phyloP scores from a whole-genome alignment of 2,888 invertebrate genomes.

The Odontocolon sp. region DNA sequence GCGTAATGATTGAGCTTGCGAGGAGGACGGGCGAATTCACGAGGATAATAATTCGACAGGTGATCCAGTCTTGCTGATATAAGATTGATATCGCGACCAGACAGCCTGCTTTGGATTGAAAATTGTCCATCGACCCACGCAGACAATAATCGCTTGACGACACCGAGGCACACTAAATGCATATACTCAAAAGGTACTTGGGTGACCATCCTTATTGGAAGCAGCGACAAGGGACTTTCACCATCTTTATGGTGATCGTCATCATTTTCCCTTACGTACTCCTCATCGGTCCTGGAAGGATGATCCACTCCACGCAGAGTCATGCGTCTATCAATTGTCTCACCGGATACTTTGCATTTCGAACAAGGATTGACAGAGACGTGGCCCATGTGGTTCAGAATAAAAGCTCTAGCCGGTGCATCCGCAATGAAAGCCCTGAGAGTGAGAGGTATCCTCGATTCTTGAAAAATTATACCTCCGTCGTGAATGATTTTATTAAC shows the following conservation, averaged over 20 bases:
- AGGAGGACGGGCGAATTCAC: slow-evolving; percentile 28
- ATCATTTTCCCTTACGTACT: slow-evolving; percentile 48
- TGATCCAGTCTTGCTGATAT: slow-evolving; percentile 6
- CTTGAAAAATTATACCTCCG: no score
- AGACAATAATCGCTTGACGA: slow-evolving; percentile 24
- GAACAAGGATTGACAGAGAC: slow-evolving; percentile 56
- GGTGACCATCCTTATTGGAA: slow-evolving; percentile 40
- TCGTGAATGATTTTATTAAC: no score
- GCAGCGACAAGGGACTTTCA: no score
- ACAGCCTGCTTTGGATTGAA: background rate
- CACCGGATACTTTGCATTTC: slow-evolving; percentile 56
- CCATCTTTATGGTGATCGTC: no score
- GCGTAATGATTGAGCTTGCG: background rate
- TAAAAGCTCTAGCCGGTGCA: slow-evolving; percentile 63
- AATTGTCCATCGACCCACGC: slow-evolving; percentile 12
- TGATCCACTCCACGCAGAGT: slow-evolving; percentile 42
- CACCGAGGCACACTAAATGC: slow-evolving; percentile 48
- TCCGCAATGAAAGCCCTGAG: slow-evolving; percentile 60
- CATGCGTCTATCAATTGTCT: slow-evolving; percentile 32
- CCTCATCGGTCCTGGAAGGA: slow-evolving; percentile 50
- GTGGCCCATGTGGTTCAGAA: slow-evolving; percentile 58
- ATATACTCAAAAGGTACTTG: slow-evolving; percentile 48
- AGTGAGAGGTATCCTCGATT: slow-evolving; percentile 27
- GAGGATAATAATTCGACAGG: slow-evolving; percentile 16
- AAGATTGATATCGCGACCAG: background rate